A percentile compares a stretch with the other conserved stretches of the same genome.
phyloP scores from a whole-genome alignment of 1,140 invertebrate species.

The Arion vulgaris region DNA sequence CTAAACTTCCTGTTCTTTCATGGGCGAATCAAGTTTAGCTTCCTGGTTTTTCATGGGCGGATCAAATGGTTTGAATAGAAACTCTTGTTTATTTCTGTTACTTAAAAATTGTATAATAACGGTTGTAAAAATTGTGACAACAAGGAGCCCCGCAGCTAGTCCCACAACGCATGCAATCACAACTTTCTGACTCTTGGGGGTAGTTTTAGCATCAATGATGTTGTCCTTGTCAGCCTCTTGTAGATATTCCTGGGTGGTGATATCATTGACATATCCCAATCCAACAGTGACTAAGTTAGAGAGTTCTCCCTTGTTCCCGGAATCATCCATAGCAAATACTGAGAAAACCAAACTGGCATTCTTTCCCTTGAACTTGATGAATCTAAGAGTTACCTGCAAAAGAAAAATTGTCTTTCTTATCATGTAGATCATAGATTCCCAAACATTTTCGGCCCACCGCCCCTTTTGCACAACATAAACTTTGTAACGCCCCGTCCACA shows the following conservation, averaged over 20 bases:
- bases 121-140: slow-evolving; percentile 18
- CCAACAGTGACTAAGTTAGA: slow-evolving; percentile 75
- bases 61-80: background rate
- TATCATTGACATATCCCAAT: slow-evolving; percentile 43
- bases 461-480: too few relatives aligned
- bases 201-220: background rate
- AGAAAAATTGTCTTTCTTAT: too few relatives aligned
- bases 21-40: background rate
- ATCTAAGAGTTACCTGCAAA: background rate
- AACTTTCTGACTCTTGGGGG: slow-evolving; percentile 23
- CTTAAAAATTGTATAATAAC: background rate
- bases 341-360: slow-evolving; percentile 70
- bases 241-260: slow-evolving; percentile 36
- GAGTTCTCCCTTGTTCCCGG: slow-evolving; percentile 72
- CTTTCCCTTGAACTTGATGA: background rate
- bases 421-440: too few relatives aligned
- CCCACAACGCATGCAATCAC: slow-evolving; percentile 40
- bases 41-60: too few relatives aligned
- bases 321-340: slow-evolving; percentile 73
- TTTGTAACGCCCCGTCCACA: too few relatives aligned
- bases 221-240: background rate
- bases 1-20: too few relatives aligned
- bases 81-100: background rate
- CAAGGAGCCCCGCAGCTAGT: slow-evolving; percentile 20
- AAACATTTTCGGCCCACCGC: too few relatives aligned